Evolutionary conservation across 2,113 vertebrate species (phyloP).

Genomic region (Phaethornis superciliosus): DNA sequence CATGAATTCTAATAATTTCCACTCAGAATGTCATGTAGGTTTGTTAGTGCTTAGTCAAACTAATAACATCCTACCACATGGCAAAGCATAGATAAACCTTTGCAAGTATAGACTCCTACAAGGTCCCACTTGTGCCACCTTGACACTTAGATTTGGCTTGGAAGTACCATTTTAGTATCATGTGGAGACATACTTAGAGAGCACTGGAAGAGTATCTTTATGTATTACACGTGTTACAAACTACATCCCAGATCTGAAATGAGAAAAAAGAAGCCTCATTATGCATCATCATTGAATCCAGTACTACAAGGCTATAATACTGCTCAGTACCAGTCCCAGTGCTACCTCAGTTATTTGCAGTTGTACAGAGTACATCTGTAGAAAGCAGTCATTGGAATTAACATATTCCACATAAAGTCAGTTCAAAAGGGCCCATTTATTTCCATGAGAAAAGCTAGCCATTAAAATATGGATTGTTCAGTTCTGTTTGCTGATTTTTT

Average conservation of each 20-base stretch:
- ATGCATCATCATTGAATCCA: background rate
- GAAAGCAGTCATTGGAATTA: background rate
- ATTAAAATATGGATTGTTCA: constrained; percentile 30
- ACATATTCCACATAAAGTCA: background rate
- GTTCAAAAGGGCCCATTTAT: constrained; percentile 38
- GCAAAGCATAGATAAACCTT: background rate
- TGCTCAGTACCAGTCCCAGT: fast-evolving
- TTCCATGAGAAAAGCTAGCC: constrained; percentile 2
- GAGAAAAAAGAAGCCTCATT: background rate
- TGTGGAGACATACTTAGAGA: background rate
- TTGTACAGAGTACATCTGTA: background rate
- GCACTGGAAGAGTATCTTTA: background rate
- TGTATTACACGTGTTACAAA: background rate
- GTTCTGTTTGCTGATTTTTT: constrained; percentile 51
- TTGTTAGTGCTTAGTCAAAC: background rate
- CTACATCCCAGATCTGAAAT: background rate
- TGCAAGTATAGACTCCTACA: background rate
- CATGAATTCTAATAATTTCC: background rate
- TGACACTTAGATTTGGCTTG: background rate
- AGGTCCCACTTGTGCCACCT: background rate
- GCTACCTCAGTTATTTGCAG: background rate
- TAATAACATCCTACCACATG: background rate
- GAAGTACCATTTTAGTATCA: background rate
- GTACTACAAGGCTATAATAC: background rate
- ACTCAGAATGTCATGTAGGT: background rate